Conservation (phyloP, 2,888 invertebrate genomes). For the Muschampia plurimacula region DNA sequence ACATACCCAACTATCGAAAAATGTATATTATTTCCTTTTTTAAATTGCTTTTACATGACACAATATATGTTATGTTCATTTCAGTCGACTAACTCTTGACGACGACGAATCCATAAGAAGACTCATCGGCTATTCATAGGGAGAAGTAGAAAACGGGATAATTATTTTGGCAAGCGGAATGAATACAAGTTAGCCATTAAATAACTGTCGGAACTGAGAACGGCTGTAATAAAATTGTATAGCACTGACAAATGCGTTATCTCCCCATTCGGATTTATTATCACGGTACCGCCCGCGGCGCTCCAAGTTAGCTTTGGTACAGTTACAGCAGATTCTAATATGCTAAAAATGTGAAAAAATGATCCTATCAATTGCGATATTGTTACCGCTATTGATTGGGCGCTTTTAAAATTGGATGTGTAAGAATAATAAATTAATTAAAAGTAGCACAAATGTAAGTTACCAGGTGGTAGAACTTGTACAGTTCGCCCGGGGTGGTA, state of each 20-base stretch:
- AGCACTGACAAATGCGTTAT: conserved; percentile 55
- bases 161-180: conserved; percentile 57
- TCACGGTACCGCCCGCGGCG: conserved; percentile 22
- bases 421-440: no score
- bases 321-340: neutral
- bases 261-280: conserved; percentile 39
- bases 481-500: no score
- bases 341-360: conserved; percentile 22
- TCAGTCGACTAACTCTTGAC: neutral
- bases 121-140: conserved; percentile 51
- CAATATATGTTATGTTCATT: neutral
- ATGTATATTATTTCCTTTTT: no score
- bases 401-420: no score
- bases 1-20: no score
- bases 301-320: conserved; percentile 14
- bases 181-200: conserved; percentile 54
- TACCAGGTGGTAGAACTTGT: no score
- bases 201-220: conserved; percentile 42
- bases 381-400: no score
- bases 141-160: conserved; percentile 48
- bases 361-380: neutral
- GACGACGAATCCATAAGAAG: neutral
- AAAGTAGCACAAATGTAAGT: no score
- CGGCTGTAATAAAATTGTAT: conserved; percentile 56
- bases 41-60: no score